Evolutionary conservation across 2,888 invertebrate species (phyloP).

Genomic region (Mechanitis mazaeus): DNA sequence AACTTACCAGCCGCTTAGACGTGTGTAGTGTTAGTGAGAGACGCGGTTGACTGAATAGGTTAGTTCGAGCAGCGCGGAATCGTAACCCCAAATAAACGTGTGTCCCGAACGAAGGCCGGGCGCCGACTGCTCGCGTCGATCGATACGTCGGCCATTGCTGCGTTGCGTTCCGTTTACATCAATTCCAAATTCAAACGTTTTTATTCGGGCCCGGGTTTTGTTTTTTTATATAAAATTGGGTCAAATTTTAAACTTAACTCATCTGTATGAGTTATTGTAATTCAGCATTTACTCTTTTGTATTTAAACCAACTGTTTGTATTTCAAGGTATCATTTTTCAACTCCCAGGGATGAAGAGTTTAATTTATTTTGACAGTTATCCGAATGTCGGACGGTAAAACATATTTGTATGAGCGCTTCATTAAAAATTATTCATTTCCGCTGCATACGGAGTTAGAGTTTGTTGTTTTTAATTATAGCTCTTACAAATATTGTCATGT

Average conservation of each 20-base stretch:
- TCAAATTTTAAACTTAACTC: slow-evolving; percentile 2
- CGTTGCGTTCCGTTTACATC: slow-evolving; percentile 61
- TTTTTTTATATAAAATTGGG: slow-evolving; percentile 10
- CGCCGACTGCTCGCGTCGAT: slow-evolving; percentile 70
- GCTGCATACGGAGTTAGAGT: background rate
- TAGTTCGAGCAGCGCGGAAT: slow-evolving; percentile 32
- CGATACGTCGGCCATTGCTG: slow-evolving; percentile 65
- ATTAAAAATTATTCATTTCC: slow-evolving; percentile 1
- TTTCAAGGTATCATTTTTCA: background rate
- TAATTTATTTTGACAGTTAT: slow-evolving; percentile 6
- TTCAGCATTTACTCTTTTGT: background rate
- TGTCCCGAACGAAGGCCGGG: slow-evolving; percentile 55
- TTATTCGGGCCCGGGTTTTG: slow-evolving; percentile 32
- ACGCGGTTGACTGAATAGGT: slow-evolving; percentile 31
- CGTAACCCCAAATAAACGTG: slow-evolving; percentile 41
- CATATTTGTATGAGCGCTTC: background rate
- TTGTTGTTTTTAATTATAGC: slow-evolving; percentile 1
- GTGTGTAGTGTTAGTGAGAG: slow-evolving; percentile 24
- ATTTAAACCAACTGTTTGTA: background rate
- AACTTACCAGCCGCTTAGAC: slow-evolving; percentile 30
- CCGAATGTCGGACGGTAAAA: background rate
- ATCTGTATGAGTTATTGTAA: background rate
- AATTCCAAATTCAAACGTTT: slow-evolving; percentile 36
- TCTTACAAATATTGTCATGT: background rate
- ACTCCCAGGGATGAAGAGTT: background rate